These are phyloP conservation scores for Arctia plantaginis DNA, from an alignment of 2,888 invertebrate genomes.

Conservation along the genomic window DNA sequence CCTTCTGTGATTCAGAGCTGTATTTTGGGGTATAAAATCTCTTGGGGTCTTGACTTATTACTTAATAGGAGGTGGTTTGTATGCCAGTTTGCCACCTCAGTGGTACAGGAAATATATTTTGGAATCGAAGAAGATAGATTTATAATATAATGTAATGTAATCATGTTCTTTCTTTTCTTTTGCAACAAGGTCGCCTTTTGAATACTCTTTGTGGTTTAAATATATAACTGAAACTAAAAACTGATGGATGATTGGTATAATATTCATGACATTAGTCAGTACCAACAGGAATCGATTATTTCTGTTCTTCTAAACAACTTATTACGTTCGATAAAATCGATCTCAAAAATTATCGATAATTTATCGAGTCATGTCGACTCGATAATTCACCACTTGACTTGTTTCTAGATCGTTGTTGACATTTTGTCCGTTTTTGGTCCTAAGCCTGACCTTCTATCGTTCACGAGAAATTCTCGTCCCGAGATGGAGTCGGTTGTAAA, in stretches of 20 bases:
- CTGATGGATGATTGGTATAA: not conserved
- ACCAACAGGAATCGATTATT: not conserved
- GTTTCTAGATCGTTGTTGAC: constrained; percentile 41
- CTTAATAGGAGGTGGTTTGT: not conserved
- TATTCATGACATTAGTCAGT: not conserved
- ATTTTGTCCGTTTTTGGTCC: constrained; percentile 46
- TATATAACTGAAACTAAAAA: not conserved
- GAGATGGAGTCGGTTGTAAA: constrained; percentile 51
- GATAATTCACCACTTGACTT: constrained; percentile 21
- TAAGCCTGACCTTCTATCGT: constrained; percentile 47
- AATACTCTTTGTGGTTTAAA: not conserved
- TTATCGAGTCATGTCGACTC: constrained; percentile 14
- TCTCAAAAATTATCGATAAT: constrained; percentile 21
- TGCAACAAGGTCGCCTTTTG: not conserved
- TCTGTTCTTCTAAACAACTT: constrained; percentile 7
- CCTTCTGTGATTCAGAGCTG: too few species aligned
- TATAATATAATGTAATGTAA: too few species aligned
- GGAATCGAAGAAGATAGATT: too few species aligned
- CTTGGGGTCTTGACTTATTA: not conserved
- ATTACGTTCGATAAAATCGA: constrained; percentile 21
- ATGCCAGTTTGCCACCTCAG: not conserved
- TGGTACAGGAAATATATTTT: not conserved
- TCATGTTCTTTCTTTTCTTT: not conserved
- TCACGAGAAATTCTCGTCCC: constrained; percentile 48
- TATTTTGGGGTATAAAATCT: too few species aligned